Conservation (phyloP, 2,888 invertebrate genomes). For the Plebejus melissa region DNA sequence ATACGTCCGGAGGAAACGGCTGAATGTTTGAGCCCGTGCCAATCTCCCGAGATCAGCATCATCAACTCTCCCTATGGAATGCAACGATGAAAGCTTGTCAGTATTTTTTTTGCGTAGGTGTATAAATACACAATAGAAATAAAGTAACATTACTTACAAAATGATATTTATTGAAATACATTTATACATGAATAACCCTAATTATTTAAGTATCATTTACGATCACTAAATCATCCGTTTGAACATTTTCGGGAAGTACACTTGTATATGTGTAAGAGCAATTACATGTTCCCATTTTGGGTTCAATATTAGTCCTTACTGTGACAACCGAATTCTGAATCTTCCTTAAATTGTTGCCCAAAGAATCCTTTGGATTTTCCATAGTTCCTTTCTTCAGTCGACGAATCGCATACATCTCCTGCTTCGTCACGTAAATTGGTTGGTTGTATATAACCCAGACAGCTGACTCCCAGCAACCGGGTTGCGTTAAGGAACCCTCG, state of each 20-base stretch:
- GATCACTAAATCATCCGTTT: slow-evolving; percentile 1
- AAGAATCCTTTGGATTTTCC: neutral
- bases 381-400: neutral
- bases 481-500: slow-evolving; percentile 11
- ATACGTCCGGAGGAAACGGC: slow-evolving; percentile 8
- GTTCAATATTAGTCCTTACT: slow-evolving; percentile 7
- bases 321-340: neutral
- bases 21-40: slow-evolving; percentile 6
- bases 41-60: neutral
- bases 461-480: slow-evolving; percentile 17
- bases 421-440: neutral
- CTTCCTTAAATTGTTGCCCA: neutral
- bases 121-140: neutral
- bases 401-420: slow-evolving; percentile 11
- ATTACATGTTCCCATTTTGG: neutral
- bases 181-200: neutral
- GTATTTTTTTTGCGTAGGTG: neutral
- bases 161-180: neutral
- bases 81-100: neutral
- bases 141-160: neutral
- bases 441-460: slow-evolving; percentile 21
- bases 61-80: neutral
- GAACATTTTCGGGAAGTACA: neutral
- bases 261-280: neutral
- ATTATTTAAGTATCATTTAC: neutral